A percentile compares a stretch with the other conserved stretches of the same genome.
These are phyloP conservation scores for Aradophagus sp. DNA, from an alignment of 1,140 invertebrate species.

Conservation along the genomic window DNA sequence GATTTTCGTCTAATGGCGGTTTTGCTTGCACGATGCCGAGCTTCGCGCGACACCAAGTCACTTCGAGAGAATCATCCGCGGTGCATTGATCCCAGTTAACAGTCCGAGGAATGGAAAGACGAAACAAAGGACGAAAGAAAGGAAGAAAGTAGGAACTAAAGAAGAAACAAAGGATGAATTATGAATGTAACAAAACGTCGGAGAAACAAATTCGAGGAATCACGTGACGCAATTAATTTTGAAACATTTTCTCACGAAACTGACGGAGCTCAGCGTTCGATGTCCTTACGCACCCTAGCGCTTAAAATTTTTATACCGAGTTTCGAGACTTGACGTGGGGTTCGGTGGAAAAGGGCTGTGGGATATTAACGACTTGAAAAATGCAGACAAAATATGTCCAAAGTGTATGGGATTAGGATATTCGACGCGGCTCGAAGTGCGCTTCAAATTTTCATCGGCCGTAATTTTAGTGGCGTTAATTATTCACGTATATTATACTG, in stretches of 20 bases:
- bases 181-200: constrained; percentile 27
- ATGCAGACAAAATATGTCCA: constrained; percentile 55
- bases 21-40: constrained; percentile 7
- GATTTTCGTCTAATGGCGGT: constrained; percentile 30
- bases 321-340: constrained; percentile 31
- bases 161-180: constrained; percentile 26
- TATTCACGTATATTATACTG: constrained; percentile 46
- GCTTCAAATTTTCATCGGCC: constrained; percentile 47
- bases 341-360: constrained; percentile 21
- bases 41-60: constrained; percentile 11
- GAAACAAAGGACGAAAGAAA: no score
- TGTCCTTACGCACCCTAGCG: constrained; percentile 39
- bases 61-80: constrained; percentile 25
- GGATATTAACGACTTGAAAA: constrained; percentile 54
- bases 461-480: constrained; percentile 40
- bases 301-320: constrained; percentile 45
- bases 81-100: constrained; percentile 34
- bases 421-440: constrained; percentile 17
- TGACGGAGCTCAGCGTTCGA: constrained; percentile 24
- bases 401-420: constrained; percentile 52
- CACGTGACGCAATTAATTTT: constrained; percentile 46
- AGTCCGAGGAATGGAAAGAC: no score
- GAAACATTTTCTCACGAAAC: constrained; percentile 36
- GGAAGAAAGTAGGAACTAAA: no score
- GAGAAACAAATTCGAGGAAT: constrained; percentile 49